Base-by-base conservation (phyloP, 2,797 vertebrate species). In the Enteromius mattozi region DNA sequence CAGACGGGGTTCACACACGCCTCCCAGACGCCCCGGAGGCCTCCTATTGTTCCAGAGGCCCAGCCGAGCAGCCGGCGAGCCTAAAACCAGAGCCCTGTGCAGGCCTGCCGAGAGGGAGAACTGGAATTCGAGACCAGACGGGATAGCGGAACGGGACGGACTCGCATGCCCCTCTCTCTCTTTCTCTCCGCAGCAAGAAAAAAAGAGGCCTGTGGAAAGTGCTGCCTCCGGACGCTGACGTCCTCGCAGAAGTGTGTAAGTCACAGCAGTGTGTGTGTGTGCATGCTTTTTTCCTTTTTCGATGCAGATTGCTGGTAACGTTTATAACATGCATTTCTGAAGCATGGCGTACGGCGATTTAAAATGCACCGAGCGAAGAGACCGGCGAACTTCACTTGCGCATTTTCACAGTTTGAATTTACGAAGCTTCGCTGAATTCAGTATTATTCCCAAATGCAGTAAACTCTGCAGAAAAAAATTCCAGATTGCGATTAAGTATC, bases 1-100 rank as follows among this genome's bases (percentile, higher is more conserved):
- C 93, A 93, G 95, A 94, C 92, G 88, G 92, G 93, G 93, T 94
- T 93, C 94, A 93, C 93, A 92, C 91, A 91, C 92, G 93, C 90
- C 89, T 90, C 86, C 88, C 88, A 92, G 92, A 93, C 93, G 92
- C 90, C 92, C 91, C 90, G 88, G 87, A 89, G 91, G 93, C 92
- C 92, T 92, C 93, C 94, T 92, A 93, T 95, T 94, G 93, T 92
- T 88, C 91, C 89, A 88, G 85, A 91, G 91, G 91, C 90, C 92
- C 90, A 86, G 85, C 68, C 30, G 61, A 76, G 72, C 84, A 83
- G 81, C 78, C 87, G 74, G 84, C 68, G 45, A 85, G 86, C 86
- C 69, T 24, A 49, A 33, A 49, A 33, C 70, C 78, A 91, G 71
- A 91, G 90, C 89, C 88, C 85, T 78, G 83, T 88, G 90, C 30